These are phyloP conservation scores for Microdon myrmicae DNA, from an alignment of 2,888 invertebrate species.

Conservation along the genomic window DNA sequence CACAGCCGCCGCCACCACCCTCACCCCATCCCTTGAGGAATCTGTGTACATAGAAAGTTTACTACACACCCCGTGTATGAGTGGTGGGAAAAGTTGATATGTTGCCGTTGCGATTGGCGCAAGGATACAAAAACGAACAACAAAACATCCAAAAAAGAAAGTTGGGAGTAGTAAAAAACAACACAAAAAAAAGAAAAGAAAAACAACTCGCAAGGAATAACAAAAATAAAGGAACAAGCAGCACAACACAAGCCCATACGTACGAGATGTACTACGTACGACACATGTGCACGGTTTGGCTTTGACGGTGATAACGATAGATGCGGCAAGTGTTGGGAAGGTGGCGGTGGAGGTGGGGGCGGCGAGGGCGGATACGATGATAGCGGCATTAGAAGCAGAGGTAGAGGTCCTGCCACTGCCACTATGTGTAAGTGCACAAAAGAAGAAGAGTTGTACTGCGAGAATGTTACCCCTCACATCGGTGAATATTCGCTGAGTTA, in stretches of 20 bases:
- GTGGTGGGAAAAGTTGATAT: slow-evolving; percentile 51
- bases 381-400: no score
- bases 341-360: slow-evolving; percentile 1
- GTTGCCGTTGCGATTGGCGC: slow-evolving; percentile 53
- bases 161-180: neutral
- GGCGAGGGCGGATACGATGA: slow-evolving; percentile 1
- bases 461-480: slow-evolving; percentile 42
- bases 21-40: slow-evolving; percentile 14
- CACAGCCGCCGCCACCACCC: slow-evolving; percentile 1
- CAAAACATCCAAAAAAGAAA: no score
- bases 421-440: no score
- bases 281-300: slow-evolving; percentile 40
- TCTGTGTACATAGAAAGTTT: slow-evolving; percentile 48
- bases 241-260: slow-evolving; percentile 48
- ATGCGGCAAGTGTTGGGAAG: no score
- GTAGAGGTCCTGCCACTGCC: no score
- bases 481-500: slow-evolving; percentile 28
- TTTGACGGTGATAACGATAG: slow-evolving; percentile 28
- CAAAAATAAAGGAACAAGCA: slow-evolving; percentile 29
- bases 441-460: slow-evolving; percentile 41
- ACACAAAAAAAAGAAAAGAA: slow-evolving; percentile 10
- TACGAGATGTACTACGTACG: slow-evolving; percentile 38
- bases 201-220: no score
- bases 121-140: slow-evolving; percentile 38
- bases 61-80: slow-evolving; percentile 50